Conservation (phyloP, 2,888 invertebrate species). For the Byasa hedistus region DNA sequence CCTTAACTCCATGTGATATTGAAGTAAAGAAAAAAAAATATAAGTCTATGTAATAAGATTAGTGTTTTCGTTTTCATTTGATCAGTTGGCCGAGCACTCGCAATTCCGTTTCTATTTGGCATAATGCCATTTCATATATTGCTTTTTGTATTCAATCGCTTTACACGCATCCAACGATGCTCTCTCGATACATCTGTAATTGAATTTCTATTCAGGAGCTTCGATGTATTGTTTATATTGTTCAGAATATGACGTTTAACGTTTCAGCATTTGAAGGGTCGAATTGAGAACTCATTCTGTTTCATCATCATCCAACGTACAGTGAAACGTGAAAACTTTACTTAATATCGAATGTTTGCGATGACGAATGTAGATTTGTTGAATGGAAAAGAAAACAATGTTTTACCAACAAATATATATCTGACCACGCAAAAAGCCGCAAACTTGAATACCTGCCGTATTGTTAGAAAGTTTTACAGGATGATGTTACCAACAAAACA, state of each 20-base stretch:
- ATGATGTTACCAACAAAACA: no score
- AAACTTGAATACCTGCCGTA: no score
- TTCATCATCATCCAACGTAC: constrained; percentile 12
- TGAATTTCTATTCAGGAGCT: no score
- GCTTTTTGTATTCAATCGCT: background rate
- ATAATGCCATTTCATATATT: constrained; percentile 45
- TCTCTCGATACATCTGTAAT: background rate
- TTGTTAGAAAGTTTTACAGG: no score
- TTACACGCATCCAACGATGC: constrained; percentile 6
- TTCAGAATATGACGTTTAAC: background rate
- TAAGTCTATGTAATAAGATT: no score
- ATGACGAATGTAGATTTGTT: no score
- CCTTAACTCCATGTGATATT: no score
- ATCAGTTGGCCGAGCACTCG: constrained; percentile 33
- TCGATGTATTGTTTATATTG: background rate
- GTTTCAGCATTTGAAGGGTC: background rate
- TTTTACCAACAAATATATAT: no score
- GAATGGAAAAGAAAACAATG: no score
- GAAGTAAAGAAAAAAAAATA: no score
- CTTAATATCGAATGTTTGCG: background rate
- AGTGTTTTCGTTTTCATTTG: no score
- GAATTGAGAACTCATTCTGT: constrained; percentile 10
- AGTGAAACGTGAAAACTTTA: constrained; percentile 7
- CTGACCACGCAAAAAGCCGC: no score
- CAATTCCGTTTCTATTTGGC: constrained; percentile 64